phyloP scores from a whole-genome alignment of 2,113 vertebrate species.

The Ptychochromis oligacanthus region DNA sequence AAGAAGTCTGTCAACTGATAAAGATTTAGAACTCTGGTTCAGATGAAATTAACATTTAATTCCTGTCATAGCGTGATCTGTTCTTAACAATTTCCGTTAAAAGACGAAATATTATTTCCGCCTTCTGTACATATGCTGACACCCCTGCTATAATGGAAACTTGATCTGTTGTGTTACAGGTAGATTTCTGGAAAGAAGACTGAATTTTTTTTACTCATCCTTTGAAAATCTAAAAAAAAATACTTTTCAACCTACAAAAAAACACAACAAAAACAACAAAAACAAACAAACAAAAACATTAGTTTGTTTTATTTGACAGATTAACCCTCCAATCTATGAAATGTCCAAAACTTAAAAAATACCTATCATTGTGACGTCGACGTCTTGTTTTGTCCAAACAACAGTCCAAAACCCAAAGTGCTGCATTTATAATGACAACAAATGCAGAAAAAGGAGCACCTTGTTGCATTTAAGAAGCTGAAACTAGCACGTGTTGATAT shows the following conservation, averaged over 20 bases:
- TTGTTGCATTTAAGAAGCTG: neutral
- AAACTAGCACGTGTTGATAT: neutral
- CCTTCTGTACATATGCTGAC: neutral
- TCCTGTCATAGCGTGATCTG: neutral
- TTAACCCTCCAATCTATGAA: neutral
- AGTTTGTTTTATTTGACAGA: neutral
- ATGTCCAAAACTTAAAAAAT: too few relatives aligned
- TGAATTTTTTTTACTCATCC: neutral
- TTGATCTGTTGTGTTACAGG: neutral
- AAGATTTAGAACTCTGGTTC: neutral
- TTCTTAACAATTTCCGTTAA: neutral
- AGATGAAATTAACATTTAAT: neutral
- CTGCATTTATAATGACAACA: too few relatives aligned
- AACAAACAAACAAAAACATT: too few relatives aligned
- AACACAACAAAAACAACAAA: too few relatives aligned
- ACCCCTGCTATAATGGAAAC: neutral
- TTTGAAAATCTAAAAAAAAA: neutral
- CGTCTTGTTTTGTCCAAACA: neutral
- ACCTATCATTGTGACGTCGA: neutral
- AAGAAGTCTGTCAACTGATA: neutral
- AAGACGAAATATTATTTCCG: neutral
- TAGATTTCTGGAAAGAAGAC: neutral
- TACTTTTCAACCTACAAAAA: too few relatives aligned
- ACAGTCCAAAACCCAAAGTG: neutral
- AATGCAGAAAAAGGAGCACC: neutral